These are phyloP conservation scores for Danio kyathit DNA, from an alignment of 2,797 vertebrate species.

Conservation along the genomic window DNA sequence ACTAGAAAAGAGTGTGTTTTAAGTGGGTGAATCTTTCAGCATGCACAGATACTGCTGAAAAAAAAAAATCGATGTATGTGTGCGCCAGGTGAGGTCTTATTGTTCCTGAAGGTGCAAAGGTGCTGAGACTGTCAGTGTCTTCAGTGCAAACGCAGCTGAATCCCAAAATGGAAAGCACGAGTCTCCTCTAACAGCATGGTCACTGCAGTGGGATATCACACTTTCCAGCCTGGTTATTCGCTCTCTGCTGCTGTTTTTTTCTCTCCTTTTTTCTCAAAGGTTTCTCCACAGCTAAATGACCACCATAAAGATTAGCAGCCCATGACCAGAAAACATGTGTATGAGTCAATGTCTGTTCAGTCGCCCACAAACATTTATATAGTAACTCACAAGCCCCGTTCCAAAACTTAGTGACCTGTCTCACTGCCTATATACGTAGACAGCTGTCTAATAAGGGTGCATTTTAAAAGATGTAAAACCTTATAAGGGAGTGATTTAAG, in stretches of 20 bases:
- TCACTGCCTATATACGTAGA: neutral
- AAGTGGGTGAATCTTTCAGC: slow-evolving; percentile 1
- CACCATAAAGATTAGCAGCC: slow-evolving; percentile 64
- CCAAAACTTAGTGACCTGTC: neutral
- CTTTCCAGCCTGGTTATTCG: slow-evolving; percentile 35
- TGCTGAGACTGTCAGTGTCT: slow-evolving; percentile 54
- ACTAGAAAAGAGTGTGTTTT: slow-evolving; percentile 15
- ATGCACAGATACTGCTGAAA: neutral
- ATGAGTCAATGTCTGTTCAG: slow-evolving; percentile 45
- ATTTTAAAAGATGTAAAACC: neutral
- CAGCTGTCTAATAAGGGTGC: neutral
- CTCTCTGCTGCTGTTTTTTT: slow-evolving; percentile 39
- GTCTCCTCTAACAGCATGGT: slow-evolving; percentile 67
- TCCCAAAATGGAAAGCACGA: slow-evolving; percentile 55
- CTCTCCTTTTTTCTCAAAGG: slow-evolving; percentile 14
- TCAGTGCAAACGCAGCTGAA: slow-evolving; percentile 54
- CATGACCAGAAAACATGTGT: slow-evolving; percentile 61
- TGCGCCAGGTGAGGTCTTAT: slow-evolving; percentile 23
- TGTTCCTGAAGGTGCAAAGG: slow-evolving; percentile 50
- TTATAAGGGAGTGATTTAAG: neutral
- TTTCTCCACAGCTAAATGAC: slow-evolving; percentile 47
- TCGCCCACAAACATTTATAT: slow-evolving; percentile 33
- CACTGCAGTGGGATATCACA: slow-evolving; percentile 71
- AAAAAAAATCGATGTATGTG: slow-evolving; percentile 20
- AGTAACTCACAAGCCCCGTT: neutral